Evolutionary conservation across 2,888 invertebrate species (phyloP), one percentile per base, ranked within the genome.

Genomic region (Nipponacmea schrenckii): DNA sequence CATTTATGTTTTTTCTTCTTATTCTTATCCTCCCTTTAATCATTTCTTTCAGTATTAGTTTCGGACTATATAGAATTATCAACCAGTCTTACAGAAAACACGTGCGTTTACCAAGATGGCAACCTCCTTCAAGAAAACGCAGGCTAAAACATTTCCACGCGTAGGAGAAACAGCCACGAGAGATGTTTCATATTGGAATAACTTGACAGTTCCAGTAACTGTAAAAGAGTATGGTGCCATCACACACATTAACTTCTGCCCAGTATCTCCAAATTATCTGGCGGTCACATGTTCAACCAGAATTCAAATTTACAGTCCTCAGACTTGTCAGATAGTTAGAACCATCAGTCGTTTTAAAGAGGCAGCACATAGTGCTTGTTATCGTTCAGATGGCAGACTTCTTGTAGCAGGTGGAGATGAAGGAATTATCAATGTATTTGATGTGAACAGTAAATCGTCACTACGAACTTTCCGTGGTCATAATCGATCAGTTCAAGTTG

Each of bases 201-300:
- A 94, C 88, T 91, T 96, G 85, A 93, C 94, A 83, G 91, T 92
- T 72, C 96, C 96, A 39, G 94, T 95, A 2, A 91, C 96, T 56
- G 92, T 96, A 0, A 97, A 97, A 89, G 97, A 98, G 89, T 96
- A 94, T 89, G 96, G 96, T 27, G 93, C 95, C 0, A 94, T 98
- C 70, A 96, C 96, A 86, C 94, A 95, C 85, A 92, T 98, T 63
- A 94, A 96, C 87, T 96, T 98, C 86, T 94, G 95, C 75, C 95
- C 96, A 0, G 92, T 93, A 14, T 94, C 95, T 84, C 97, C 97
- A 0, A 92, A 95, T 90, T 93, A 95, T 87, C 95, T 97, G 90
- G 97, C 96, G 10, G 94, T 96, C 24, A 96, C 98, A 70, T 96
- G 95, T 86, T 96, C 97, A 0, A 94, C 95, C 0, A 92, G 95